These are phyloP conservation scores for Onychomys leucogaster DNA, from an alignment of 2,797 vertebrate genomes.

Conservation along the genomic window DNA sequence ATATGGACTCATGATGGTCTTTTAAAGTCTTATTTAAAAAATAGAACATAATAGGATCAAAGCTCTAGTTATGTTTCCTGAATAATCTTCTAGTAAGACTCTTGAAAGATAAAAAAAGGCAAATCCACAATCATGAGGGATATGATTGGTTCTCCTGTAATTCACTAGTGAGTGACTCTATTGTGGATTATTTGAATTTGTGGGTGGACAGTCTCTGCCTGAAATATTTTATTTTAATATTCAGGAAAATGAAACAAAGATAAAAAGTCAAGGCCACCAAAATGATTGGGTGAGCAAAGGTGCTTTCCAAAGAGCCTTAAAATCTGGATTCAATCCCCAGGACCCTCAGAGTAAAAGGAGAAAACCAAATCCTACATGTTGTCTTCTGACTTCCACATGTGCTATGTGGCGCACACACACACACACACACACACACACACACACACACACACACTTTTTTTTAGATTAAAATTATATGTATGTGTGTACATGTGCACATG, in stretches of 20 bases:
- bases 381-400: neutral
- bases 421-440: neutral
- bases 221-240: neutral
- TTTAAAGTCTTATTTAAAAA: constrained; percentile 59
- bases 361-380: neutral
- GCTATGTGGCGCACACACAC: neutral
- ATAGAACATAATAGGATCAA: constrained; percentile 39
- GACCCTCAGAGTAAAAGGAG: neutral
- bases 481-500: neutral
- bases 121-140: constrained; percentile 21
- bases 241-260: neutral
- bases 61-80: constrained; percentile 12
- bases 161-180: neutral
- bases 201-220: neutral
- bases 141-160: neutral
- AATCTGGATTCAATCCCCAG: neutral
- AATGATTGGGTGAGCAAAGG: neutral
- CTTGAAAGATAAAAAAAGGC: constrained; percentile 25
- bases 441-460: neutral
- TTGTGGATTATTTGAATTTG: neutral
- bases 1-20: neutral
- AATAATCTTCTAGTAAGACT: neutral
- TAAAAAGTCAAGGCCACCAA: neutral
- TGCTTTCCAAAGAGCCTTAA: neutral
- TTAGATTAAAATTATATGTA: neutral